These are phyloP conservation scores for Drosophila ananassae DNA, from an alignment of 1,140 invertebrate genomes.

Conservation along the genomic window DNA sequence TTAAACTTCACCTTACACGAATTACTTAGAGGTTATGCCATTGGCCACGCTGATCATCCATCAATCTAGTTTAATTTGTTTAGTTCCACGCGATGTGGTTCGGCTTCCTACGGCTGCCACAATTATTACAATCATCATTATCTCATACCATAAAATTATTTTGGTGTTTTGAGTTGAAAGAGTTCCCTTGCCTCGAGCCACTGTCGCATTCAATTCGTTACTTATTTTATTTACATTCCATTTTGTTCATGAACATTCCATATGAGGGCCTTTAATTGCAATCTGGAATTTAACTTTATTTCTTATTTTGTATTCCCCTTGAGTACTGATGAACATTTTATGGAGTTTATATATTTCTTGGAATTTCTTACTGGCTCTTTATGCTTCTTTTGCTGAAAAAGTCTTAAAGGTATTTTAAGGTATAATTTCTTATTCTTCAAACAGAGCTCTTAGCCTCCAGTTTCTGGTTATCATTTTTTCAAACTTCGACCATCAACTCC, in stretches of 20 bases:
- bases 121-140: slow-evolving; percentile 22
- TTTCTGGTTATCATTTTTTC: too few relatives aligned
- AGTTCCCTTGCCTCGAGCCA: slow-evolving; percentile 9
- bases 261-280: not conserved
- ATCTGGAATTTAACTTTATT: slow-evolving; percentile 1
- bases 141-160: slow-evolving; percentile 25
- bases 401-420: not conserved
- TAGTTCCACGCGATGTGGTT: slow-evolving; percentile 27
- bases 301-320: slow-evolving; percentile 7
- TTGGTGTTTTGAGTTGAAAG: not conserved
- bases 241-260: slow-evolving; percentile 29
- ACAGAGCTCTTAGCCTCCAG: too few relatives aligned
- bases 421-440: not conserved
- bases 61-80: slow-evolving; percentile 43
- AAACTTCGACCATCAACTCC: too few relatives aligned
- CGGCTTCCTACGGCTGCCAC: slow-evolving; percentile 11
- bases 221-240: slow-evolving; percentile 16
- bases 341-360: not conserved
- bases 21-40: slow-evolving; percentile 24
- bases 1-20: slow-evolving; percentile 15
- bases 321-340: not conserved
- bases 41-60: slow-evolving; percentile 33
- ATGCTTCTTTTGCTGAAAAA: not conserved
- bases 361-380: not conserved
- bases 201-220: slow-evolving; percentile 35